A percentile compares a stretch with the other conserved stretches of the same genome.
Evolutionary conservation across 2,888 invertebrate genomes (phyloP).

Genomic region (Elegia similella): DNA sequence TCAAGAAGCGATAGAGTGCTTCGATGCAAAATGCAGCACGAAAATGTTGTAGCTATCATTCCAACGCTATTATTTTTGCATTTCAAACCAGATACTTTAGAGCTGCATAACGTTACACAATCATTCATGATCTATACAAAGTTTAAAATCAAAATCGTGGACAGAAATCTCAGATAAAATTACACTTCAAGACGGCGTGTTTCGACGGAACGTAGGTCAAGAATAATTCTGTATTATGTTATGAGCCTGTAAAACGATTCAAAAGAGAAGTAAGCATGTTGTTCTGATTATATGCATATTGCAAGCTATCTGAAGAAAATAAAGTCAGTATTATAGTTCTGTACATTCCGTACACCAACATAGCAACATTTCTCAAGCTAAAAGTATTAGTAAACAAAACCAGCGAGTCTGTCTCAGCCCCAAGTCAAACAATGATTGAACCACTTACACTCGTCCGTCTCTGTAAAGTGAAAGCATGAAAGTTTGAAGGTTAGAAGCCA

Average conservation of each 20-base stretch:
- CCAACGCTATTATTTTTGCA: slow-evolving; percentile 1
- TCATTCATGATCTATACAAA: no score
- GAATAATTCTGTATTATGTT: no score
- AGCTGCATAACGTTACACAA: no score
- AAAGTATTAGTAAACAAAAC: slow-evolving; percentile 56
- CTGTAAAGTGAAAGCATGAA: slow-evolving; percentile 79
- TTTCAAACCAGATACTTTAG: slow-evolving; percentile 1
- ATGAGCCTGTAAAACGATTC: not conserved
- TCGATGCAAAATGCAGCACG: slow-evolving; percentile 16
- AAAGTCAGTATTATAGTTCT: slow-evolving; percentile 7
- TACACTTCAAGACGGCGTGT: no score
- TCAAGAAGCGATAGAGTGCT: slow-evolving; percentile 16
- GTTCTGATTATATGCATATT: not conserved
- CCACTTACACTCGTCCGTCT: slow-evolving; percentile 79
- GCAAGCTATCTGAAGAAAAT: slow-evolving; percentile 10
- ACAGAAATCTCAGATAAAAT: no score
- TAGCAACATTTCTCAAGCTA: slow-evolving; percentile 45
- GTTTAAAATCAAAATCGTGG: no score
- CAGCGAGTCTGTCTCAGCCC: slow-evolving; percentile 59
- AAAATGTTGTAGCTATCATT: slow-evolving; percentile 7
- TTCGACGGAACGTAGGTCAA: no score
- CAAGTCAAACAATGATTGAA: slow-evolving; percentile 60
- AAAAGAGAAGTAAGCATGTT: slow-evolving; percentile 11
- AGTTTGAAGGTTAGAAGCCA: slow-evolving; percentile 69
- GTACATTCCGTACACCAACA: slow-evolving; percentile 20